Evolutionary conservation across 2,113 vertebrate genomes (phyloP), one percentile per base, ranked within the genome.

Genomic region (Tupaia tana): DNA sequence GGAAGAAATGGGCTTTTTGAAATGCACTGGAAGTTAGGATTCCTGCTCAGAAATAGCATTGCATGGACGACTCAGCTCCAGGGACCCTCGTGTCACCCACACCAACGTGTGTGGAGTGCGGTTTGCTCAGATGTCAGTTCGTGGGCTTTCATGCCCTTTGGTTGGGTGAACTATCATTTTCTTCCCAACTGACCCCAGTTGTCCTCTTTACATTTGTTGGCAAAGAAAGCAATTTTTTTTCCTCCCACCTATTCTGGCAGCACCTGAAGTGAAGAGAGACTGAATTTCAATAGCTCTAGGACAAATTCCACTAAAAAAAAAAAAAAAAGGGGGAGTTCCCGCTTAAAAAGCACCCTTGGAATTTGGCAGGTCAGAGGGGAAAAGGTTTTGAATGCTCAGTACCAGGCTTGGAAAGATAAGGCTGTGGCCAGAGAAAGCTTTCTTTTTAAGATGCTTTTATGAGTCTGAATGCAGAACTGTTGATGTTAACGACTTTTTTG

Each of bases 401-500:
- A 69, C 43, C 61, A 73, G 70, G n/a, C 43, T 24, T 15, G 58
- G 54, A 73, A 91, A 77, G 77, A 66, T 10, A 81, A 94, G 64
- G 69, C 80, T 13, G 14, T 9, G n/a, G 59, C 63, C 75, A 66
- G 92, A 70, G 91, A 96, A 93, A 12, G 6, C 7, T 1, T 20
- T 0, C 1, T 95, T 91, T 91, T 86, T 24, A 56, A 89, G 95
- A 86, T 89, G 61, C 34, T 69, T 89, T 88, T 75, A 31, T 61
- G 78, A 96, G 81, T 74, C 25, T 14, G 82, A 93, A 93, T 8
- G 71, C 86, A 85, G 34, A 88, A 94, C 92, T 82, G 84, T 63
- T 84, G 80, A 96, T 90, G 82, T 31, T 97, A 97, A 98, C 80
- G 87, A 96, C 27, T 27, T 63, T 63, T 95, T 96, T 88, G 94